Conservation (phyloP, 2,113 vertebrate genomes). For the Arenaria interpres region DNA sequence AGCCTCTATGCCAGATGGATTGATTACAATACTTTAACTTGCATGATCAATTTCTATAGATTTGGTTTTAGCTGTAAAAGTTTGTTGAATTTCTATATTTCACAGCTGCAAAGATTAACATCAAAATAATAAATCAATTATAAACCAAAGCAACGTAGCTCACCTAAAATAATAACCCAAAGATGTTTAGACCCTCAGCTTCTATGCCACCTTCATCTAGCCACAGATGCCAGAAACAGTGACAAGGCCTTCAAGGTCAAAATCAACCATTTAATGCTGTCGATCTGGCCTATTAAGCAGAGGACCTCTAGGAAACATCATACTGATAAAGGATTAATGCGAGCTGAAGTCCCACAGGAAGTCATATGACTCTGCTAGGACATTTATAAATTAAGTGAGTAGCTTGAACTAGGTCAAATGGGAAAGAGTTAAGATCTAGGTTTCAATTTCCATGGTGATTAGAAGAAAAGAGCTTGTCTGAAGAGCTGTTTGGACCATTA, state of each 20-base stretch:
- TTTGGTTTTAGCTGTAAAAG: not conserved
- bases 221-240: not conserved
- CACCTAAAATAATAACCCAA: not conserved
- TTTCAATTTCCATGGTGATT: conserved; percentile 2
- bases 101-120: not conserved
- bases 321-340: not conserved
- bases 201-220: not conserved
- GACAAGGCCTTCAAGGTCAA: not conserved
- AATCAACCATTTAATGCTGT: not conserved
- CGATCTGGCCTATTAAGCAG: not conserved
- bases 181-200: not conserved
- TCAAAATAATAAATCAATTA: not conserved
- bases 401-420: conserved; percentile 1
- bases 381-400: not conserved
- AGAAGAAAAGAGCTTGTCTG: not conserved
- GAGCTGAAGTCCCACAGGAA: not conserved
- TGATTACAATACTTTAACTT: not conserved
- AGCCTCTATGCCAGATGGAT: not conserved
- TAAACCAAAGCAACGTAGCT: not conserved
- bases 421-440: not conserved
- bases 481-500: not conserved
- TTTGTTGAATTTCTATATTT: not conserved
- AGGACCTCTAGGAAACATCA: not conserved
- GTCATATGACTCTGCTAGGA: not conserved
- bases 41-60: not conserved